A percentile compares a stretch with the other conserved stretches of the same genome.
Conservation (phyloP, 1,140 invertebrate species). For the Drosophila prosaltans region DNA sequence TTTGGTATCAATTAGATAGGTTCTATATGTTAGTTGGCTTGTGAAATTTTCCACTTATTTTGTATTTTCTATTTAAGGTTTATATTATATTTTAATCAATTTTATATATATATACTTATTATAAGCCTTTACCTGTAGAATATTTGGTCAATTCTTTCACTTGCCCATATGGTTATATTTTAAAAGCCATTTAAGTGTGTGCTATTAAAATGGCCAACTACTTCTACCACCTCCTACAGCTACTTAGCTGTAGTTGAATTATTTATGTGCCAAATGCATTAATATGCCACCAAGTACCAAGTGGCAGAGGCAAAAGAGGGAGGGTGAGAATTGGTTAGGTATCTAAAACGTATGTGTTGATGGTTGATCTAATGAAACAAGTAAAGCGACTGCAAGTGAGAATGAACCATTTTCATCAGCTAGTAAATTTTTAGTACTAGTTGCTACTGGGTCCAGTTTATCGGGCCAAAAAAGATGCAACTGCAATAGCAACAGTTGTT, state of each 20-base stretch:
- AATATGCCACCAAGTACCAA: constrained; percentile 34
- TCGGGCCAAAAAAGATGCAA: constrained; percentile 18
- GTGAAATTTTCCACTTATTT: too few relatives aligned
- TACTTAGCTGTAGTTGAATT: constrained; percentile 31
- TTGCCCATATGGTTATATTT: constrained; percentile 19
- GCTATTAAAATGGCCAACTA: constrained; percentile 4
- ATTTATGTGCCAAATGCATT: constrained; percentile 64
- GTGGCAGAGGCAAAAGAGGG: not conserved
- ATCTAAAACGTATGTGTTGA: constrained; percentile 45
- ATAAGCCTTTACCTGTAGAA: too few relatives aligned
- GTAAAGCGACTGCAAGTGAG: constrained; percentile 31
- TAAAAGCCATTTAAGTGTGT: constrained; percentile 46
- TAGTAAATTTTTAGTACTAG: constrained; percentile 57
- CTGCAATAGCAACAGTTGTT: constrained; percentile 51
- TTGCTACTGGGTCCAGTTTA: constrained; percentile 42
- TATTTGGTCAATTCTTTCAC: too few relatives aligned
- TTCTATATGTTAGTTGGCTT: too few relatives aligned
- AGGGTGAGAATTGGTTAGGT: not conserved
- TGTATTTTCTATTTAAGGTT: too few relatives aligned
- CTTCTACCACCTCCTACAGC: not conserved
- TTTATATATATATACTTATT: too few relatives aligned
- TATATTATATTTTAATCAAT: too few relatives aligned
- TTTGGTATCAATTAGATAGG: too few relatives aligned
- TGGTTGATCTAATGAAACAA: constrained; percentile 41
- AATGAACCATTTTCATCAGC: constrained; percentile 63